Evolutionary conservation across 2,113 vertebrate genomes (phyloP).

Genomic region (Ahaetulla prasina): DNA sequence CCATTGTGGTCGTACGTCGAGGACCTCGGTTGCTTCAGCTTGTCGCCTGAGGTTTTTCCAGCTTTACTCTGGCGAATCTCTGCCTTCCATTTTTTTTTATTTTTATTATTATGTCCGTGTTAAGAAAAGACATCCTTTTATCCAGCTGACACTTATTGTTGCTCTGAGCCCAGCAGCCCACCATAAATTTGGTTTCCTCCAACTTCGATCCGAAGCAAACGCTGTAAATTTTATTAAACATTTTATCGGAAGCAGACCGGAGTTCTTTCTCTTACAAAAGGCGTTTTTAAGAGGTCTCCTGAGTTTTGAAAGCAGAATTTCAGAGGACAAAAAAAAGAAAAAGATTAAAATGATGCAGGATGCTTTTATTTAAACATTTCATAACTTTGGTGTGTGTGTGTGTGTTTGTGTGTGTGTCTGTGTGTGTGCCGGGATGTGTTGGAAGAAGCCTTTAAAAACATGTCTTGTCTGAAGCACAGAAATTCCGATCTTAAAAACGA

Average conservation of each 20-base stretch:
- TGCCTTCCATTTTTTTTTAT: not conserved
- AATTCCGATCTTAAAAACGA: not conserved
- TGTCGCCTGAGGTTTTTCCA: constrained; percentile 16
- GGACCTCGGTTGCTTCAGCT: not conserved
- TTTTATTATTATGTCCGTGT: not conserved
- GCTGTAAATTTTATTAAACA: constrained; percentile 56
- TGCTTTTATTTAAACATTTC: constrained; percentile 19
- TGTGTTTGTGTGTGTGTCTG: not conserved
- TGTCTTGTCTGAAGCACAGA: constrained; percentile 23
- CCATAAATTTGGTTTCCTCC: constrained; percentile 52
- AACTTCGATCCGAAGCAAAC: constrained; percentile 52
- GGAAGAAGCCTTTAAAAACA: not conserved
- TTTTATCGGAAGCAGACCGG: constrained; percentile 40
- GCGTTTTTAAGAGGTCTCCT: constrained; percentile 19
- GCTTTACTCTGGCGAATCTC: not conserved
- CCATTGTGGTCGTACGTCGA: not conserved
- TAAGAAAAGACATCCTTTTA: constrained; percentile 44
- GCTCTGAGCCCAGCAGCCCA: constrained; percentile 42
- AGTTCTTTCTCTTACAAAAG: constrained; percentile 30
- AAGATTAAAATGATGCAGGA: constrained; percentile 35
- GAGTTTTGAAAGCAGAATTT: constrained; percentile 43
- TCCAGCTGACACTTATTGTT: constrained; percentile 56
- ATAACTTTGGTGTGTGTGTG: not conserved
- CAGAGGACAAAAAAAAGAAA: constrained; percentile 18
- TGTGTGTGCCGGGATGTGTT: not conserved